Percentiles rank a stretch among this genome's conserved stretches.
Evolutionary conservation across 2,113 vertebrate species (phyloP).

Genomic region (Nycticebus coucang): DNA sequence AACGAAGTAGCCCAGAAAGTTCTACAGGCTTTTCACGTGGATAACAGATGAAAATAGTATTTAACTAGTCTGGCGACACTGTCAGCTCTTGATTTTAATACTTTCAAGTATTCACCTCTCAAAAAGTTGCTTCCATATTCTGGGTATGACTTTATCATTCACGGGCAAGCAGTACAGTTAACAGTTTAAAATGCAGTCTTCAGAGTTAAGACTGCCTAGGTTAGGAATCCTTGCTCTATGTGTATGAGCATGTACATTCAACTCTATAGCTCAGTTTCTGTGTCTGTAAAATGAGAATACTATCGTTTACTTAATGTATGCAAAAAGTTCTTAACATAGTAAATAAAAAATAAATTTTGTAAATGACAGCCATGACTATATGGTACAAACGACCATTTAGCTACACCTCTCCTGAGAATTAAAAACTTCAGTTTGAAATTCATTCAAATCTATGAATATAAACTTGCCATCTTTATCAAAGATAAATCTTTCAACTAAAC

Average conservation of each 20-base stretch:
- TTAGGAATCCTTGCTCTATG: not conserved
- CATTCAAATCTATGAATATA: conserved; percentile 45
- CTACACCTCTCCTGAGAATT: conserved; percentile 8
- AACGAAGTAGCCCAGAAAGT: not conserved
- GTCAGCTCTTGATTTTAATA: conserved; percentile 33
- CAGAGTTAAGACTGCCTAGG: not conserved
- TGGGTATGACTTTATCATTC: not conserved
- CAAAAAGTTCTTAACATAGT: conserved; percentile 14
- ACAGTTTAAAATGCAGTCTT: conserved; percentile 25
- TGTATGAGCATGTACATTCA: not conserved
- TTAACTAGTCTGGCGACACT: not conserved
- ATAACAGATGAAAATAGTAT: not conserved
- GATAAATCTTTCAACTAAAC: conserved; percentile 46
- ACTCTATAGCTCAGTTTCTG: not conserved
- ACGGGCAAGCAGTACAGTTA: not conserved
- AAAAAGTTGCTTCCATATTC: conserved; percentile 16
- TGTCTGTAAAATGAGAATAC: conserved; percentile 13
- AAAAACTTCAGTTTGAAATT: conserved; percentile 35
- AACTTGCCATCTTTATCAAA: conserved; percentile 43
- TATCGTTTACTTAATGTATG: not conserved
- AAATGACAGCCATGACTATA: not conserved
- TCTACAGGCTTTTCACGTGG: not conserved
- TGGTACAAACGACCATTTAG: not conserved
- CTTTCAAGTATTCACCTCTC: not conserved
- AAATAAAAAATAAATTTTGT: not conserved